Evolutionary conservation across 2,113 vertebrate genomes (phyloP), one percentile per base, ranked within the genome.

Genomic region (Merops nubicus): DNA sequence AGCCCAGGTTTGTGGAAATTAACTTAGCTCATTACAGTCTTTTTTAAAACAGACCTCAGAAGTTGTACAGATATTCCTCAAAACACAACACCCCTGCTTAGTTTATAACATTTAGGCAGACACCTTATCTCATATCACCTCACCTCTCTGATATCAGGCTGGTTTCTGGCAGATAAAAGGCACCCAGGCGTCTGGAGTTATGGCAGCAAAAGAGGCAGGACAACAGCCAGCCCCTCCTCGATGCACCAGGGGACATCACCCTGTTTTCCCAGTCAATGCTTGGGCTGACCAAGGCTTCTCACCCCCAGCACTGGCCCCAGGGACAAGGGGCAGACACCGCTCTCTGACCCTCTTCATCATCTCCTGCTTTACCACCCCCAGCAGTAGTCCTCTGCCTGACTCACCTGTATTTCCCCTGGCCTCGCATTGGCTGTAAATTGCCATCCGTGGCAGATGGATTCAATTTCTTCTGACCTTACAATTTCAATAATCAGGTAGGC

Each of bases 281-380:
- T 8, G 4, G 0, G 3, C 42, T 18, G 4, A 17, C 21, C 10
- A 38, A 74, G 1, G 8, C 4, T 68, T 4, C 15, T 63, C 8
- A n/a, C 0, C 5, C 7, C 3, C 42, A 25, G 12, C 18, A 8
- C 50, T 19, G 38, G 5, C 17, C 20, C 25, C 23, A 0, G 0
- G 15, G 8, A 15, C 3, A 13, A 0, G 2, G 1, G 2, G 0
- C 25, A n/a, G 0, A 0, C 3, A 14, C 1, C 0, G 3, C 9
- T 28, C 8, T 6, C 62, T 15, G 3, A 15, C 6, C 19, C 11
- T 34, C 8, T 34, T 88, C 22, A 42, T 48, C 45, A 34, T 4
- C 36, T 13, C 4, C 26, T 76, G 14, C 25, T 38, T 64, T 54
- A 62, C 33, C 90, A 38, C 16, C 45, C 33, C 51, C 45, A 5